Conservation (phyloP, 2,888 invertebrate species). For the Melanotus villosus region DNA sequence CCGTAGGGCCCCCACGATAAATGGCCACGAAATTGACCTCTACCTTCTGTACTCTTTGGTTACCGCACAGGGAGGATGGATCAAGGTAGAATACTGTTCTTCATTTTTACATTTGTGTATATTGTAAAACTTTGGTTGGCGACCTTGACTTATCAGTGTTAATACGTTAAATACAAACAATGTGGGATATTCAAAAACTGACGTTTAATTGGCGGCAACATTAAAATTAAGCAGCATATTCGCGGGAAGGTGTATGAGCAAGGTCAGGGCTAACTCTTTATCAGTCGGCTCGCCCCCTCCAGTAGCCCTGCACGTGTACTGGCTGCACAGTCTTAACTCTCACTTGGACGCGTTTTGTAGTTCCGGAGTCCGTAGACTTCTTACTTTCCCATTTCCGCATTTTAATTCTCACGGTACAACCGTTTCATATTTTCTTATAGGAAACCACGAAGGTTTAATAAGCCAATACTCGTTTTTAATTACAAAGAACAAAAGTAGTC, state of each 20-base stretch:
- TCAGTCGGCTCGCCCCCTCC: slow-evolving; percentile 28
- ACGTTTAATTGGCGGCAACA: slow-evolving; percentile 6
- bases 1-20: slow-evolving; percentile 81
- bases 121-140: background rate
- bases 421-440: background rate
- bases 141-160: slow-evolving; percentile 4
- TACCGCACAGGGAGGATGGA: slow-evolving; percentile 93
- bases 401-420: background rate
- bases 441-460: background rate
- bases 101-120: background rate
- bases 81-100: slow-evolving; percentile 79
- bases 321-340: slow-evolving; percentile 18
- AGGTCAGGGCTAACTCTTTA: slow-evolving; percentile 66
- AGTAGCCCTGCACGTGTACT: slow-evolving; percentile 23
- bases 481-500: background rate
- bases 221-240: slow-evolving; percentile 12
- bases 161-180: background rate
- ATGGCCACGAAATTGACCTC: slow-evolving; percentile 93
- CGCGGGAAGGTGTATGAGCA: slow-evolving; percentile 64
- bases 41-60: slow-evolving; percentile 93
- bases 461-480: background rate
- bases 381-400: background rate
- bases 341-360: slow-evolving; percentile 13
- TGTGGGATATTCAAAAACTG: background rate
- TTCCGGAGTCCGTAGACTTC: slow-evolving; percentile 12